Percentiles rank a stretch among this genome's conserved stretches.
Evolutionary conservation across 2,113 vertebrate species (phyloP).

Genomic region (Corythornis vintsioides): DNA sequence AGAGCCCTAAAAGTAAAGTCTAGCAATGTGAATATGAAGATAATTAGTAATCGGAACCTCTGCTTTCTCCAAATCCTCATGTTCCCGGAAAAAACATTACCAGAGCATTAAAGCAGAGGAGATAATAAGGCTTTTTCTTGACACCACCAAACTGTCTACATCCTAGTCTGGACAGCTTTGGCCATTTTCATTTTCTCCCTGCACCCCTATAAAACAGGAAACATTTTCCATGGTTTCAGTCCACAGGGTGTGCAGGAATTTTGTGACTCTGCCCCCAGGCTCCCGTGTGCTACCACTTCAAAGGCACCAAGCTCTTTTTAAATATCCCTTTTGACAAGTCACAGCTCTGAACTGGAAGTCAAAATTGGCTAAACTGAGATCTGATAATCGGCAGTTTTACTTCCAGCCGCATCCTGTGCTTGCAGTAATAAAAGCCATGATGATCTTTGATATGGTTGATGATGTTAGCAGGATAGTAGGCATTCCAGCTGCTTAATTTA

Average conservation of each 20-base stretch:
- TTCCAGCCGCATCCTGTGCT: conserved; percentile 45
- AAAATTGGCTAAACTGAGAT: conserved; percentile 69
- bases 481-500: conserved; percentile 69
- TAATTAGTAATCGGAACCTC: conserved; percentile 30
- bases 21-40: not conserved
- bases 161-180: not conserved
- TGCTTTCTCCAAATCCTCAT: not conserved
- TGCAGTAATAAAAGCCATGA: conserved; percentile 57
- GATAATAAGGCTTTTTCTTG: conserved; percentile 38
- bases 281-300: conserved; percentile 54
- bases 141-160: conserved; percentile 14
- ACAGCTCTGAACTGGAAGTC: conserved; percentile 62
- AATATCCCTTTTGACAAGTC: conserved; percentile 53
- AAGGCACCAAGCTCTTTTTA: conserved; percentile 55
- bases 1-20: conserved; percentile 21
- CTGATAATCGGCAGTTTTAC: conserved; percentile 64
- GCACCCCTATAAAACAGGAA: conserved; percentile 28
- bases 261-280: conserved; percentile 28
- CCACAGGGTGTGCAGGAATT: not conserved
- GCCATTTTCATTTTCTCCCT: conserved; percentile 31
- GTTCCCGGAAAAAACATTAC: conserved; percentile 48
- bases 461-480: conserved; percentile 50
- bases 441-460: conserved; percentile 61
- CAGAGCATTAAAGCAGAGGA: conserved; percentile 32
- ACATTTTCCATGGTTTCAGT: conserved; percentile 15